Percentiles rank a stretch among this genome's conserved stretches.
Evolutionary conservation across 2,888 invertebrate species (phyloP).

Genomic region (Parascotia fuliginaria): DNA sequence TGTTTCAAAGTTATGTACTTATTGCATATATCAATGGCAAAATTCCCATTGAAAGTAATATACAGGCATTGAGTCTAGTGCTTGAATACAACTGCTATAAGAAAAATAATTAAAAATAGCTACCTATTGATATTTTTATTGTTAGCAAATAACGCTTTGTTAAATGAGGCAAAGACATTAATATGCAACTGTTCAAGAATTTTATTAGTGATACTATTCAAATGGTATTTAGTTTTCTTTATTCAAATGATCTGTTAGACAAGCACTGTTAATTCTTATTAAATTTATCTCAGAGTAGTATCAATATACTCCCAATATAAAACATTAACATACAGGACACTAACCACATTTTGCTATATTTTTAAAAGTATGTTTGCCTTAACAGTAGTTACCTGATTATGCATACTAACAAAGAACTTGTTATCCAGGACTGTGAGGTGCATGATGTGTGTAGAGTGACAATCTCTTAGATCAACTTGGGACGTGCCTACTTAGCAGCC

Average conservation of each 20-base stretch:
- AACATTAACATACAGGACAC: slow-evolving; percentile 12
- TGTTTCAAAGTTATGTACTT: too few species aligned
- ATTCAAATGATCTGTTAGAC: too few species aligned
- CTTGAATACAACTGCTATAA: too few species aligned
- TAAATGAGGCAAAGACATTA: slow-evolving; percentile 5
- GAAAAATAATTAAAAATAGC: too few species aligned
- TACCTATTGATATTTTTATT: slow-evolving; percentile 12
- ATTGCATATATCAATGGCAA: too few species aligned
- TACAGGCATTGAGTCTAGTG: too few species aligned
- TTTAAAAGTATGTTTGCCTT: slow-evolving; percentile 35
- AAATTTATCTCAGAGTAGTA: too few species aligned
- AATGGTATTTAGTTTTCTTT: too few species aligned
- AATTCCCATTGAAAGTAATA: too few species aligned
- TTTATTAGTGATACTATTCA: too few species aligned
- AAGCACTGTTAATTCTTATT: too few species aligned
- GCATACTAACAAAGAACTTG: slow-evolving; percentile 76
- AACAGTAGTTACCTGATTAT: slow-evolving; percentile 41
- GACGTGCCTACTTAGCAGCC: slow-evolving; percentile 57
- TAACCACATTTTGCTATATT: slow-evolving; percentile 32
- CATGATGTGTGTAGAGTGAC: slow-evolving; percentile 76
- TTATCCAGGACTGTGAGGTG: slow-evolving; percentile 81
- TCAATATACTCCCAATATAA: too few species aligned
- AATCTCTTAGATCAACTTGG: slow-evolving; percentile 60
- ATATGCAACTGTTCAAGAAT: slow-evolving; percentile 2
- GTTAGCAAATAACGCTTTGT: slow-evolving; percentile 3